Evolutionary conservation across 2,888 invertebrate genomes (phyloP), one percentile per base, ranked within the genome.

Genomic region (Melinaea menophilus): DNA sequence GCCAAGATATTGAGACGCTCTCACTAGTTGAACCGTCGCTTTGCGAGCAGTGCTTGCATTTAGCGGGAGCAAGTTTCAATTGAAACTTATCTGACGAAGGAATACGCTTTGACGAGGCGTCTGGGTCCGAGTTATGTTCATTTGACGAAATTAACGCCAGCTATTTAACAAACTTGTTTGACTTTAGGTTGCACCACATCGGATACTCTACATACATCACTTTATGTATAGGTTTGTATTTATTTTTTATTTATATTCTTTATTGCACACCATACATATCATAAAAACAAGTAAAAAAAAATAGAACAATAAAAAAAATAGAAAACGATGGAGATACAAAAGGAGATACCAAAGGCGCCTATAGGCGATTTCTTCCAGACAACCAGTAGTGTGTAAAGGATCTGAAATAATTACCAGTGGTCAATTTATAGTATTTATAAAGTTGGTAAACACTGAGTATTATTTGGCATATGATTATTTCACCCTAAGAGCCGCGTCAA

Each of bases 51-150:
- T 84, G 80, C 83, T 85, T 84, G 81, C 80, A 79, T 79, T 76
- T 74, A 72, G 75, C 72, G 74, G 75, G 83, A 79, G 79, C 75
- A 87, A 88, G 80, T 88, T 88, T 79, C 80, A 82, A 87, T 85
- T 85, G 86, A 86, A 87, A 86, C 84, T 82, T 79, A 75, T 75
- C 78, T 75, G 72, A 67, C 76, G 81, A 79, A 78, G 79, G 78
- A 77, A 79, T 81, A 80, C 79, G 84, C 80, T 85, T 84, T 84
- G 82, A 84, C 78, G 81, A 84, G 82, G 81, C 82, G 80, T 83
- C 84, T 82, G 84, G 73, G 81, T 83, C 72, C 70, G 77, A 73
- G 78, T 79, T 78, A 75, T 73, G 74, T 76, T 80, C 74, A 75
- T 79, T 75, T 75, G 75, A 74, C 73, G 71, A 71, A 76, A 75